Percentiles rank a stretch among this genome's conserved stretches.
phyloP scores from a whole-genome alignment of 2,797 vertebrate genomes.

The Enteromius anoplus region DNA sequence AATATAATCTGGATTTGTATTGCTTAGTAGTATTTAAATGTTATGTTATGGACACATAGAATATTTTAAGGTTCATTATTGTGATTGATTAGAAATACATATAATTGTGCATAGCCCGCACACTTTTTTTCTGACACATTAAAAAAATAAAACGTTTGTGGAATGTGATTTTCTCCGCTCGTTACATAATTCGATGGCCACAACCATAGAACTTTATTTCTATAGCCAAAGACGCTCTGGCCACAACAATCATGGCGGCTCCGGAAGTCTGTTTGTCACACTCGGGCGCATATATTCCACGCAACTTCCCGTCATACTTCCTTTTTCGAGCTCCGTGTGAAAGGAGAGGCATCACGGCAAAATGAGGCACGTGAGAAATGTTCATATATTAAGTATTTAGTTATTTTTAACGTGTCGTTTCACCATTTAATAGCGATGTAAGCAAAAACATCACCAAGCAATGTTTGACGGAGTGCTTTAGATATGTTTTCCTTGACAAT shows the following conservation, averaged over 20 bases:
- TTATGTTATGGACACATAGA: background rate
- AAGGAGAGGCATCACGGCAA: slow-evolving; percentile 56
- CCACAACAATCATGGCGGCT: slow-evolving; percentile 64
- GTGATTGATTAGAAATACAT: background rate
- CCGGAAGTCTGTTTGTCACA: slow-evolving; percentile 26
- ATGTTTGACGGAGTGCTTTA: rapidly evolving
- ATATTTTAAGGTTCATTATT: background rate
- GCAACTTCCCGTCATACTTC: slow-evolving; percentile 66
- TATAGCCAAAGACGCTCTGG: background rate
- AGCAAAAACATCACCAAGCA: background rate
- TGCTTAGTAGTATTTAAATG: background rate
- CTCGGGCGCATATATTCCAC: slow-evolving; percentile 62
- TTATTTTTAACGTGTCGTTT: rapidly evolving
- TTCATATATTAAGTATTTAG: background rate
- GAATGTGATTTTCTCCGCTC: background rate
- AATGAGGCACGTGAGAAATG: slow-evolving; percentile 74
- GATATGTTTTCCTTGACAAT: background rate
- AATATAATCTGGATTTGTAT: background rate
- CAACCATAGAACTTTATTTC: slow-evolving; percentile 33
- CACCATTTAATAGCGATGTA: rapidly evolving
- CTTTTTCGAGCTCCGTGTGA: slow-evolving; percentile 73
- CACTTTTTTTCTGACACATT: background rate
- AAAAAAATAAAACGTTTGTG: background rate
- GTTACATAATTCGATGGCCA: slow-evolving; percentile 2
- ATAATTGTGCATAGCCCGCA: background rate